Percentiles rank a stretch among this genome's conserved stretches.
These are phyloP conservation scores for Dryoscopus gambensis DNA, from an alignment of 2,113 vertebrate genomes.

Conservation along the genomic window DNA sequence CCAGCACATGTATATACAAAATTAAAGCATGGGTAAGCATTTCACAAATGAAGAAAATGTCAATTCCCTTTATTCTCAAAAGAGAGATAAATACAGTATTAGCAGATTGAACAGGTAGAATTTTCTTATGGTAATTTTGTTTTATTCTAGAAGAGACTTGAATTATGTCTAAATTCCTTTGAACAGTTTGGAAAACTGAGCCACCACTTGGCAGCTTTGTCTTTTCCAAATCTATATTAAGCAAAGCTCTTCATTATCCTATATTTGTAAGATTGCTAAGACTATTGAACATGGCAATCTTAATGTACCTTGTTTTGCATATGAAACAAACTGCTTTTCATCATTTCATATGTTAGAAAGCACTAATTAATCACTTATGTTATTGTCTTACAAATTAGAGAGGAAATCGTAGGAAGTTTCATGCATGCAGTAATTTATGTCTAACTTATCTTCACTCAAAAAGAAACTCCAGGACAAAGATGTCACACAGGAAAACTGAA, in stretches of 20 bases:
- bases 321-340: constrained; percentile 17
- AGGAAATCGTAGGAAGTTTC: background rate
- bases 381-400: constrained; percentile 8
- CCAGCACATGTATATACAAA: background rate
- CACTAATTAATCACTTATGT: constrained; percentile 16
- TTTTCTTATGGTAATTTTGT: background rate
- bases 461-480: background rate
- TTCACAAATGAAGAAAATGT: background rate
- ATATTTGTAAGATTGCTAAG: constrained; percentile 18
- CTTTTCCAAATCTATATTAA: background rate
- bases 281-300: background rate
- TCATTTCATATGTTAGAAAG: background rate
- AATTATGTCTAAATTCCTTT: background rate
- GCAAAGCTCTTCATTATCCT: background rate
- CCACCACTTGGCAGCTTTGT: background rate
- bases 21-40: background rate
- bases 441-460: background rate
- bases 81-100: background rate
- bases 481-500: background rate
- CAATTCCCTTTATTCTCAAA: background rate
- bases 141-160: background rate
- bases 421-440: background rate
- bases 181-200: background rate
- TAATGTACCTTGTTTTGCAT: constrained; percentile 13
- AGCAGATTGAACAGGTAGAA: background rate